Percentiles rank a stretch among this genome's conserved stretches.
These are phyloP conservation scores for Orbicella faveolata DNA, from an alignment of 64 coral and sea anemone genomes.

Conservation along the genomic window DNA sequence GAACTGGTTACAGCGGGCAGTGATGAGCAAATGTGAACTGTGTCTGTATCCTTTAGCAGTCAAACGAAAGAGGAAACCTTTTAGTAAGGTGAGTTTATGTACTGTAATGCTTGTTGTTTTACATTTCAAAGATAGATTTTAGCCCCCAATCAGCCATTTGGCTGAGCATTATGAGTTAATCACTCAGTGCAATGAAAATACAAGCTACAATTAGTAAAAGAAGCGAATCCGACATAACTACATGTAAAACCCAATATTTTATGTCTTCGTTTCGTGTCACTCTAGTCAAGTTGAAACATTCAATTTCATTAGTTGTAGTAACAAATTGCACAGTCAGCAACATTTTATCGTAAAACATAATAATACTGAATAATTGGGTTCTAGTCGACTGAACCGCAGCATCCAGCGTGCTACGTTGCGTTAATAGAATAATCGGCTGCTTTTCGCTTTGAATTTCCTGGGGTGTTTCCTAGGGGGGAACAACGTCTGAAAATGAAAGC, in stretches of 20 bases:
- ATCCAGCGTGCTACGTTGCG: neutral
- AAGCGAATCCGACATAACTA: too few species aligned
- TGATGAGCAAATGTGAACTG: slow-evolving; percentile 89
- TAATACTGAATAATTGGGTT: neutral
- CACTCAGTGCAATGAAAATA: too few species aligned
- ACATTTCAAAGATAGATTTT: neutral
- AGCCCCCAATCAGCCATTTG: neutral
- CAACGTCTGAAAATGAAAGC: neutral
- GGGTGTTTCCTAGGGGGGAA: neutral
- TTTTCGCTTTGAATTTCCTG: neutral
- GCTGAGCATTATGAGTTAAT: too few species aligned
- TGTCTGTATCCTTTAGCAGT: slow-evolving; percentile 81
- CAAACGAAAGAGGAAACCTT: slow-evolving; percentile 74
- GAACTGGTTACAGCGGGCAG: slow-evolving; percentile 85
- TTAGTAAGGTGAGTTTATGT: slow-evolving; percentile 76
- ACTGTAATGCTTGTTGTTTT: neutral
- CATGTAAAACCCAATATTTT: too few species aligned
- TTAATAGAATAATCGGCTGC: too few species aligned
- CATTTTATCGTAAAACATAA: too few species aligned
- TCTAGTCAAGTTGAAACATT: too few species aligned
- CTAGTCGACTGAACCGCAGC: neutral
- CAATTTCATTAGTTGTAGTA: too few species aligned
- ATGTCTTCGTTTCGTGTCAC: too few species aligned
- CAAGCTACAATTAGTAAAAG: too few species aligned
- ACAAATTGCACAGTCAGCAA: too few species aligned